Conservation (phyloP, 2,113 vertebrate genomes). For the Oryzias curvinotus region DNA sequence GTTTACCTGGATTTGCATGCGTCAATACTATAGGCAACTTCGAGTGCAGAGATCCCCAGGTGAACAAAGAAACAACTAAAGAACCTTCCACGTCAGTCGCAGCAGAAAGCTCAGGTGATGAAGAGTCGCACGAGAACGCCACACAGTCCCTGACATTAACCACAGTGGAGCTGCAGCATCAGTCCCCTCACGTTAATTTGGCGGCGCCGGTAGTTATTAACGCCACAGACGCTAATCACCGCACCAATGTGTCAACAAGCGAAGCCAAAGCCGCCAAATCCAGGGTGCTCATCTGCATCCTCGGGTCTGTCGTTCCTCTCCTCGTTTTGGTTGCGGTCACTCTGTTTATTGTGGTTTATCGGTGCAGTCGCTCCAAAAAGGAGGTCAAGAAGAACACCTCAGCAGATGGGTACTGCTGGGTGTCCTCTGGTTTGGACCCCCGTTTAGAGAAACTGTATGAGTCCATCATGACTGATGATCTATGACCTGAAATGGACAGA, state of each 20-base stretch:
- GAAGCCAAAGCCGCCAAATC: neutral
- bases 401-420: conserved; percentile 79
- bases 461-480: conserved; percentile 63
- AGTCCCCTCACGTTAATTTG: conserved; percentile 32
- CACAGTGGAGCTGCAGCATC: conserved; percentile 33
- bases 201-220: conserved; percentile 2
- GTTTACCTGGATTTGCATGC: conserved; percentile 50
- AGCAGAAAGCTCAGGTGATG: neutral
- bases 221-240: neutral
- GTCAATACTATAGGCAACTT: conserved; percentile 68
- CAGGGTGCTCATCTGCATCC: conserved; percentile 62
- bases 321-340: conserved; percentile 59
- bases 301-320: conserved; percentile 67
- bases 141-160: conserved; percentile 11
- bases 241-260: conserved; percentile 12
- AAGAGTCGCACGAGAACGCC: neutral
- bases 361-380: conserved; percentile 63
- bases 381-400: conserved; percentile 64
- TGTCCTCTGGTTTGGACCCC: conserved; percentile 69
- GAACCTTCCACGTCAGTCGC: neutral
- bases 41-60: conserved; percentile 45
- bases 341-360: conserved; percentile 50
- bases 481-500: conserved; percentile 33
- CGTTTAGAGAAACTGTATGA: conserved; percentile 66
- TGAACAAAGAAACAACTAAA: conserved; percentile 38